Evolutionary conservation across 2,797 vertebrate genomes (phyloP).

Genomic region (Potorous gilbertii): DNA sequence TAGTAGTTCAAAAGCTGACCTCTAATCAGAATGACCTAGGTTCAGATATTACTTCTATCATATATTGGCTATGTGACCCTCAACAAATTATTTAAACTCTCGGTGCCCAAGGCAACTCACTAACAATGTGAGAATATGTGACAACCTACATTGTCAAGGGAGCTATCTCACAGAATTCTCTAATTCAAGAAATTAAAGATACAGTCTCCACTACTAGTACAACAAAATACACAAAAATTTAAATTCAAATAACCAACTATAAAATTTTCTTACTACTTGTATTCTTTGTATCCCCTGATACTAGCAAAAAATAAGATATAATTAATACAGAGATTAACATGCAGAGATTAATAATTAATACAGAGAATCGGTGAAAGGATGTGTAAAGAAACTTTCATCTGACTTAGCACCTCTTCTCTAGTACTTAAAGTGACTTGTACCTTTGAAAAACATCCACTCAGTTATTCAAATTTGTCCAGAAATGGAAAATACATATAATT

Average conservation of each 20-base stretch:
- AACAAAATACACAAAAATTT: background rate
- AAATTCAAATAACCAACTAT: background rate
- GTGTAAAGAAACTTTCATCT: background rate
- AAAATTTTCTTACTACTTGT: background rate
- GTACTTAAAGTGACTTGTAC: background rate
- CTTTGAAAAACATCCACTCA: background rate
- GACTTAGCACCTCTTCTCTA: background rate
- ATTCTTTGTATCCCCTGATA: background rate
- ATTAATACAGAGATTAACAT: too few relatives aligned
- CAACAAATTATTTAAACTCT: background rate
- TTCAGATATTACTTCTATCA: background rate
- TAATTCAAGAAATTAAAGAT: background rate
- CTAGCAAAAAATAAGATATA: background rate
- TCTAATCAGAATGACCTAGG: background rate
- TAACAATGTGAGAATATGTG: background rate
- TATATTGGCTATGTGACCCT: background rate
- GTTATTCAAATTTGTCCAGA: background rate
- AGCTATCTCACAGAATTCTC: background rate
- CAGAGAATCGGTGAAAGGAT: background rate
- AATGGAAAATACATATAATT: background rate
- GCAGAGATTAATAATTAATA: background rate
- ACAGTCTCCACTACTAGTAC: background rate
- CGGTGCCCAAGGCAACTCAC: background rate
- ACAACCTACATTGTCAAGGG: background rate
- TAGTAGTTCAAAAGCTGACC: background rate